Base-by-base conservation (phyloP, 1,140 invertebrate genomes). In the Dreissena polymorpha region DNA sequence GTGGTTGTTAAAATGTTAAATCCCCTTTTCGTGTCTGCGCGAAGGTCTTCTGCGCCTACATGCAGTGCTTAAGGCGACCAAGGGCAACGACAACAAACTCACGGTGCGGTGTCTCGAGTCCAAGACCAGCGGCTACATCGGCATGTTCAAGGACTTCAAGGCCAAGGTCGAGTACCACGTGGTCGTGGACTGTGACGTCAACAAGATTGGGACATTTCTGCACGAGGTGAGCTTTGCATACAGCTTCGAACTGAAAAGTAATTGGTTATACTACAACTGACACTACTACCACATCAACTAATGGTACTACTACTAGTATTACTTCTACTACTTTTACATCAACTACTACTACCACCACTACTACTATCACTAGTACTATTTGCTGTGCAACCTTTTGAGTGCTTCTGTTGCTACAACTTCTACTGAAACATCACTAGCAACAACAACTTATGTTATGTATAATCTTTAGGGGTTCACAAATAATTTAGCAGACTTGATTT, bases 11-110 rank as follows among this genome's bases (percentile, higher is more conserved):
- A 39, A 39, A 39, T 8, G 39, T 5, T 5, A 39, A 39, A 5
- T 39, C 39, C 39, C 2, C 39, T 8, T 39, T 39, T 39, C 39
- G 39, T 39, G 8, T 39, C 8, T 39, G 39, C 39, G 57, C 93
- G n/a, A 70, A 98, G 97, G 97, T 27, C 93, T 99, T 79, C 96
- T 98, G 27, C 95, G 97, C 73, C 94, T 99, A 10, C 98, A 99
- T 92, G 97, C 98, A 91, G 94, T 99, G 57, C 94, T 99, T 14
- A 98, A 98, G 93, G 96, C 97, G 12, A 96, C 98, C 85, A 96
- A 96, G 71, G 96, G 95, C 94, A 88, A 89, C 71, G 81, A 82
- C n/a, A 73, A 78, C 80, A 92, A 88, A 68, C 89, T 91, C 18
- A 91, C 89, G 3, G 87, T 92, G 12, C 87, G 91, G 0, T 90